A percentile compares a stretch with the other conserved stretches of the same genome.
Evolutionary conservation across 2,888 invertebrate genomes (phyloP).

Genomic region (Julus scandinavius): DNA sequence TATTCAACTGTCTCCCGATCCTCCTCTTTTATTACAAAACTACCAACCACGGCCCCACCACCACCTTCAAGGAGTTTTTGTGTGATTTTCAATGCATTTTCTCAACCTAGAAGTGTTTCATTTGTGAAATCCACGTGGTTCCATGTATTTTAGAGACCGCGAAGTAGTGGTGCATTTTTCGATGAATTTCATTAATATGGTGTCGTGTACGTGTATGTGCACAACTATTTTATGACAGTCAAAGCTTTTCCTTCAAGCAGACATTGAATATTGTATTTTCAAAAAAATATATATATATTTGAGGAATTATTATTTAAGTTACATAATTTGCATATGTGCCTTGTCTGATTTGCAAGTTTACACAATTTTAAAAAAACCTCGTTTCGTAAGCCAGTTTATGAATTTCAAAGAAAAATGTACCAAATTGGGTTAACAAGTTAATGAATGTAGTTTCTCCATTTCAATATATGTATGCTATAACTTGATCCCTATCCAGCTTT

Average conservation of each 20-base stretch:
- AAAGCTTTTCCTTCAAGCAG: background rate
- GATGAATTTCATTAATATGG: slow-evolving; percentile 44
- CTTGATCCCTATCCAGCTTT: slow-evolving; percentile 51
- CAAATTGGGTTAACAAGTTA: slow-evolving; percentile 25
- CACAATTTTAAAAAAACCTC: background rate
- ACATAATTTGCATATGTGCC: slow-evolving; percentile 50
- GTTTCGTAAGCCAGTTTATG: slow-evolving; percentile 16
- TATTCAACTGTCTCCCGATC: slow-evolving; percentile 46
- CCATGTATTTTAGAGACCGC: slow-evolving; percentile 19
- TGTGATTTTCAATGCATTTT: slow-evolving; percentile 51
- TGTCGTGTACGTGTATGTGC: background rate
- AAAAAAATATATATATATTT: background rate
- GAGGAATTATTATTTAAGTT: background rate
- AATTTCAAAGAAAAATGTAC: slow-evolving; percentile 51
- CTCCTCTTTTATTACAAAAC: slow-evolving; percentile 41
- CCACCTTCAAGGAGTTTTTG: slow-evolving; percentile 25
- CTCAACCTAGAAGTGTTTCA: slow-evolving; percentile 44
- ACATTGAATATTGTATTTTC: background rate
- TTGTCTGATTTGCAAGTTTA: slow-evolving; percentile 15
- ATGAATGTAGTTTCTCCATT: slow-evolving; percentile 48
- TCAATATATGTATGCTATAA: slow-evolving; percentile 37
- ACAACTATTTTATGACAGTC: background rate
- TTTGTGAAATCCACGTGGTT: slow-evolving; percentile 48
- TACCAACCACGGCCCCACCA: slow-evolving; percentile 43
- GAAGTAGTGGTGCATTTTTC: slow-evolving; percentile 46